A percentile compares a stretch with the other conserved stretches of the same genome.
Conservation (phyloP, 2,888 invertebrate genomes). For the Drosophila sordidapex region DNA sequence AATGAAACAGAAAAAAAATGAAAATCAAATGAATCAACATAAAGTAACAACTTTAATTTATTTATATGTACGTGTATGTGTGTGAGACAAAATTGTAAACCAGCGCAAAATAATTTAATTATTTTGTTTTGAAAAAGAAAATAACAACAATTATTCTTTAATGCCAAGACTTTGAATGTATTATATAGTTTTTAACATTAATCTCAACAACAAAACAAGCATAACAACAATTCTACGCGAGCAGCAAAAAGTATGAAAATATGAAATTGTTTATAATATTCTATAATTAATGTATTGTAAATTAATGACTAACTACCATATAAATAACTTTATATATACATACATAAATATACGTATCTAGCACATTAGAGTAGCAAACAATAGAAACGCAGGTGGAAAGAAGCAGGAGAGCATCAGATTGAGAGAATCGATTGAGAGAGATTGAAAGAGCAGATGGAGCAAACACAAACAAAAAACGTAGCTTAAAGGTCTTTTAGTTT, state of each 20-base stretch:
- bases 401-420: not conserved
- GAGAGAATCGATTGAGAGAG: not conserved
- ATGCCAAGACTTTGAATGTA: conserved; percentile 75
- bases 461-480: conserved; percentile 55
- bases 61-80: conserved; percentile 44
- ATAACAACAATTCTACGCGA: conserved; percentile 43
- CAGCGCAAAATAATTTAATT: conserved; percentile 82
- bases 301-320: conserved; percentile 51
- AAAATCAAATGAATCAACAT: conserved; percentile 4
- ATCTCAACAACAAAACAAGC: conserved; percentile 31
- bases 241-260: conserved; percentile 20
- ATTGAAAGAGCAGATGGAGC: conserved; percentile 16
- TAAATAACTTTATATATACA: conserved; percentile 55
- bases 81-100: conserved; percentile 65
- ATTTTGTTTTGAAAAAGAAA: conserved; percentile 66
- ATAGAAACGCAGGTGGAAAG: conserved; percentile 36
- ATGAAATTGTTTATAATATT: conserved; percentile 59
- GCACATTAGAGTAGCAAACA: conserved; percentile 70
- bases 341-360: conserved; percentile 59
- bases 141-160: conserved; percentile 55
- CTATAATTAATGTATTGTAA: conserved; percentile 52
- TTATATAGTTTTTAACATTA: conserved; percentile 65
- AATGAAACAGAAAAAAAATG: conserved; percentile 13
- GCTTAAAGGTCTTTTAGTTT: conserved; percentile 66
- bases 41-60: conserved; percentile 51